Evolutionary conservation across 2,888 invertebrate genomes (phyloP).

Genomic region (Athripsodes cinereus): DNA sequence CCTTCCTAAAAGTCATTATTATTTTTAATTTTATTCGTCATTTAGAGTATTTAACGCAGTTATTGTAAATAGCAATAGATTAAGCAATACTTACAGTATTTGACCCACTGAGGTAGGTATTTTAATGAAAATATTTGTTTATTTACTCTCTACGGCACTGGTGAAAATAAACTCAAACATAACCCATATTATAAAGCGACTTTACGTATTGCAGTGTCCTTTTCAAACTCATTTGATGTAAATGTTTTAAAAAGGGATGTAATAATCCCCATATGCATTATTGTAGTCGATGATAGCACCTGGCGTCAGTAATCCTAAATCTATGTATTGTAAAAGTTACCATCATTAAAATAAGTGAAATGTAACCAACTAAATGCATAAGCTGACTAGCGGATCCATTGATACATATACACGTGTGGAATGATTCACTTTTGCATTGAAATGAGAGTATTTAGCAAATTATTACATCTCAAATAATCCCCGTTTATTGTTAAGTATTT

Average conservation of each 20-base stretch:
- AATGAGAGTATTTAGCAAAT: conserved; percentile 13
- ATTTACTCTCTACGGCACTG: too few relatives aligned
- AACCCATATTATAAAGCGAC: background rate
- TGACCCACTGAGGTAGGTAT: too few relatives aligned
- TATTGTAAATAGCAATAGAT: too few relatives aligned
- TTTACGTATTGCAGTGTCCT: background rate
- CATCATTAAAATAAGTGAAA: background rate
- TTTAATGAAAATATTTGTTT: too few relatives aligned
- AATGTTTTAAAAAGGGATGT: too few relatives aligned
- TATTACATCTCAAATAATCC: conserved; percentile 23
- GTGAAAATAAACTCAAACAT: too few relatives aligned
- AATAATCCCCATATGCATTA: background rate
- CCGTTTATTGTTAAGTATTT: conserved; percentile 14
- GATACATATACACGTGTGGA: background rate
- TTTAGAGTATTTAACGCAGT: too few relatives aligned
- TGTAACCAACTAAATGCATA: background rate
- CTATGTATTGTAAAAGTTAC: conserved; percentile 16
- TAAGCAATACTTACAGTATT: too few relatives aligned
- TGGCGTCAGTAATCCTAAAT: conserved; percentile 22
- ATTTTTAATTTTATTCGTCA: too few relatives aligned
- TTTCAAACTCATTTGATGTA: background rate
- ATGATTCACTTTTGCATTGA: conserved; percentile 4
- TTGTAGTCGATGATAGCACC: conserved; percentile 9
- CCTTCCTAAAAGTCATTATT: too few relatives aligned
- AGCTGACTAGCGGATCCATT: background rate